phyloP scores from a whole-genome alignment of 2,888 invertebrate genomes.

The Acleris sparsana region DNA sequence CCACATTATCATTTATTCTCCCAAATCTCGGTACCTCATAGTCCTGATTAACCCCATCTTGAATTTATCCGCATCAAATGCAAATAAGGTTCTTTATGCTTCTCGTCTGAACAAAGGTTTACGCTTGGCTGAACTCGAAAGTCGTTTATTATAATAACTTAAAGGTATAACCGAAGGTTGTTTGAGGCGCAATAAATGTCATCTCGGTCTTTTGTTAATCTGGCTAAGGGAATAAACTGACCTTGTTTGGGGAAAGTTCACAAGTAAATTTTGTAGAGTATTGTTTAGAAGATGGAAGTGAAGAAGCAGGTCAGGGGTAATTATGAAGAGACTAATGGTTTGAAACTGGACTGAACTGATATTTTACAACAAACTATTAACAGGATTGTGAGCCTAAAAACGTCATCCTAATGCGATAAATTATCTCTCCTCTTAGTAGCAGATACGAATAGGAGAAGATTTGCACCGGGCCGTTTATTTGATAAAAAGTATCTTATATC shows the following conservation, averaged over 20 bases:
- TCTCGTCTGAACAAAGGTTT: slow-evolving; percentile 5
- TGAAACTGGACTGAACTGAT: too few species aligned
- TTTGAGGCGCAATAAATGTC: slow-evolving; percentile 31
- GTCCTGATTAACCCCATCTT: slow-evolving; percentile 13
- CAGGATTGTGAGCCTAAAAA: too few species aligned
- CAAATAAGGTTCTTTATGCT: slow-evolving; percentile 19
- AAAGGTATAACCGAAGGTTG: slow-evolving; percentile 19
- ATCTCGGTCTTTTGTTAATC: slow-evolving; percentile 31
- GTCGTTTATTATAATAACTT: slow-evolving; percentile 28
- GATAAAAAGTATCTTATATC: too few species aligned
- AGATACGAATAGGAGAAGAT: too few species aligned
- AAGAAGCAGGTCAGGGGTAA: neutral
- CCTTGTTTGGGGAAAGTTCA: slow-evolving; percentile 12
- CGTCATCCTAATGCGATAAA: too few species aligned
- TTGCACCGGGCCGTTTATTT: too few species aligned
- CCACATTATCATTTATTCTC: too few species aligned
- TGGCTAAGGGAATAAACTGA: slow-evolving; percentile 19
- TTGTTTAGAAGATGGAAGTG: neutral
- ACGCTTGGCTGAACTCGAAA: slow-evolving; percentile 14
- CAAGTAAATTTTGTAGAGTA: slow-evolving; percentile 9
- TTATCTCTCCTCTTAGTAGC: too few species aligned
- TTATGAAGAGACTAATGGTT: too few species aligned
- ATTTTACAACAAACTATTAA: too few species aligned
- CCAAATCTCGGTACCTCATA: neutral
- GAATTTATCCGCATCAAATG: slow-evolving; percentile 17